Evolutionary conservation across 2,888 invertebrate species (phyloP).

Genomic region (Azorinus chamasolen): DNA sequence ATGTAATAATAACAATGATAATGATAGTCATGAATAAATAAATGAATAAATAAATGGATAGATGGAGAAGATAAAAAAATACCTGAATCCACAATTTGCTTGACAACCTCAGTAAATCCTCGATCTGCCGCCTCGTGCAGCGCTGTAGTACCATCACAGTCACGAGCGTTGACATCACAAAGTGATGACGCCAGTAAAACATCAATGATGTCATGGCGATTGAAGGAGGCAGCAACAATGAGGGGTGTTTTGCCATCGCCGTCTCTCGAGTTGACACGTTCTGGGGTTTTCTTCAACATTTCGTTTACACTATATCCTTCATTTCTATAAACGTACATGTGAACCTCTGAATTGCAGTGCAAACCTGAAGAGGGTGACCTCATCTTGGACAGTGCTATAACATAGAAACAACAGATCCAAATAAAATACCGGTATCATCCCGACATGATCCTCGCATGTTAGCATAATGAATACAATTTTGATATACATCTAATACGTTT

Average conservation of each 20-base stretch:
- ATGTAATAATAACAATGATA: too few relatives aligned
- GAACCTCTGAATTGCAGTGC: neutral
- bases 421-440: too few relatives aligned
- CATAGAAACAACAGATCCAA: too few relatives aligned
- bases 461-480: too few relatives aligned
- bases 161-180: constrained; percentile 59
- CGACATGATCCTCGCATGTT: too few relatives aligned
- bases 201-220: constrained; percentile 31
- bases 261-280: constrained; percentile 38
- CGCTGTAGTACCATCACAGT: constrained; percentile 60
- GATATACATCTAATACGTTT: too few relatives aligned
- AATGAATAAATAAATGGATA: constrained; percentile 14
- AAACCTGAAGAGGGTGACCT: too few relatives aligned
- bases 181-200: constrained; percentile 44
- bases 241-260: constrained; percentile 51
- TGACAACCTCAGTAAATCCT: constrained; percentile 52
- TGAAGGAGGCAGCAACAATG: constrained; percentile 49
- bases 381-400: too few relatives aligned
- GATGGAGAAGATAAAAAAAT: constrained; percentile 1
- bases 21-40: too few relatives aligned
- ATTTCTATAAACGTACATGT: constrained; percentile 44
- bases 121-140: constrained; percentile 65
- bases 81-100: constrained; percentile 52
- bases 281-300: constrained; percentile 15
- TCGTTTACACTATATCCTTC: constrained; percentile 32